Evolutionary conservation across 1,140 invertebrate species (phyloP).

Genomic region (Trialeurodes vaporariorum): DNA sequence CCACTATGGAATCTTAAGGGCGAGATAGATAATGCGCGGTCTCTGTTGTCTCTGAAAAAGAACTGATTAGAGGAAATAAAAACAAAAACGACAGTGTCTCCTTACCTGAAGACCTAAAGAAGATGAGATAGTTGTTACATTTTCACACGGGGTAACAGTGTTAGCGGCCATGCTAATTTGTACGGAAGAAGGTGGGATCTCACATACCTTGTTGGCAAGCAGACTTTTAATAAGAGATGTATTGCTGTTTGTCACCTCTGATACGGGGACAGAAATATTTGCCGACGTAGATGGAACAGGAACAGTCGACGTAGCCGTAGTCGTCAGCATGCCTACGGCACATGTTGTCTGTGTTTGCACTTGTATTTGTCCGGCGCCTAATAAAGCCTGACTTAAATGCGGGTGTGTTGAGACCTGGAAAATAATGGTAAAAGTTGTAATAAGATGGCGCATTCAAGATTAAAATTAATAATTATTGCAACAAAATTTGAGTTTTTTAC

Average conservation of each 20-base stretch:
- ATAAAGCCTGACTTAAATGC: conserved; percentile 46
- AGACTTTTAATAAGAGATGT: conserved; percentile 73
- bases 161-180: conserved; percentile 13
- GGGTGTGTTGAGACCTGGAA: conserved; percentile 45
- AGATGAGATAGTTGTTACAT: not conserved
- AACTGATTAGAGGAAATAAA: too few relatives aligned
- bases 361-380: conserved; percentile 38
- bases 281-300: conserved; percentile 21
- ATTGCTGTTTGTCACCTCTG: conserved; percentile 32
- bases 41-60: too few relatives aligned
- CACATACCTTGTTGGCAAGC: conserved; percentile 68
- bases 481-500: too few relatives aligned
- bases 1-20: too few relatives aligned
- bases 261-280: conserved; percentile 32
- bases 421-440: too few relatives aligned
- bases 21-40: too few relatives aligned
- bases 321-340: conserved; percentile 24
- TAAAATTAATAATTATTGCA: too few relatives aligned
- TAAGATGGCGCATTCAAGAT: too few relatives aligned
- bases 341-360: conserved; percentile 21
- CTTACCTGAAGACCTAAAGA: not conserved
- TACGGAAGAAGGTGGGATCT: conserved; percentile 16
- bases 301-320: conserved; percentile 14
- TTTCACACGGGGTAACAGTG: conserved; percentile 2
- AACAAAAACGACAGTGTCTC: not conserved